Conservation (phyloP, 2,113 vertebrate species). For the Rutilus rutilus region DNA sequence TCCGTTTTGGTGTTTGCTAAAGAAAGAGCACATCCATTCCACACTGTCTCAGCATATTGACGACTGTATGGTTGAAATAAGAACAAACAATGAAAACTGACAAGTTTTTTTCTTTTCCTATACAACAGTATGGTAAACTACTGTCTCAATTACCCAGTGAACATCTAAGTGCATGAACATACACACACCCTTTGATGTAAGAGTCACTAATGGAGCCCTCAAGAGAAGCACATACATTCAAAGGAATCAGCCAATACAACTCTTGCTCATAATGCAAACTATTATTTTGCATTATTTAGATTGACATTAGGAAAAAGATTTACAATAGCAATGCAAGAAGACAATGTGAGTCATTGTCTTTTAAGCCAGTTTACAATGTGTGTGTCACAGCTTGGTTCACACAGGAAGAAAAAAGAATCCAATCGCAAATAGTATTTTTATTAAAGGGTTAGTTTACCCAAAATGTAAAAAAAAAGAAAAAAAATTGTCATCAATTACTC, state of each 20-base stretch:
- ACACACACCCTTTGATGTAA: conserved; percentile 31
- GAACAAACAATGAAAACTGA: not conserved
- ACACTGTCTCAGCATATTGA: not conserved
- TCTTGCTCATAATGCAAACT: not conserved
- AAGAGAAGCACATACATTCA: conserved; percentile 1
- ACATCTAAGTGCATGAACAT: conserved; percentile 27
- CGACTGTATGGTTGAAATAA: not conserved
- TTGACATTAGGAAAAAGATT: not conserved
- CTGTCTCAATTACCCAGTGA: not conserved
- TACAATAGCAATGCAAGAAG: not conserved
- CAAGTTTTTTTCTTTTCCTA: not conserved
- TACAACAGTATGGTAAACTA: not conserved
- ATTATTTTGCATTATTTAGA: not conserved
- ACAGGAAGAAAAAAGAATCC: too few species aligned
- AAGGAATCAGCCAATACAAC: not conserved
- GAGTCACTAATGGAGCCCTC: conserved; percentile 33
- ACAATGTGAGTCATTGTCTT: not conserved
- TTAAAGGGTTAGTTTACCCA: too few species aligned
- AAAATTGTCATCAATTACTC: too few species aligned
- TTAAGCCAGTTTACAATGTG: not conserved
- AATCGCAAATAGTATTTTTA: too few species aligned
- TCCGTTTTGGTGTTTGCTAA: not conserved
- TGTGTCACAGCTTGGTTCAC: not conserved
- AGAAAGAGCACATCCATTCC: not conserved
- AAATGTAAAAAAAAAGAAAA: too few species aligned